These are phyloP conservation scores for Danio tinwini DNA, from an alignment of 2,797 vertebrate genomes.

Conservation along the genomic window DNA sequence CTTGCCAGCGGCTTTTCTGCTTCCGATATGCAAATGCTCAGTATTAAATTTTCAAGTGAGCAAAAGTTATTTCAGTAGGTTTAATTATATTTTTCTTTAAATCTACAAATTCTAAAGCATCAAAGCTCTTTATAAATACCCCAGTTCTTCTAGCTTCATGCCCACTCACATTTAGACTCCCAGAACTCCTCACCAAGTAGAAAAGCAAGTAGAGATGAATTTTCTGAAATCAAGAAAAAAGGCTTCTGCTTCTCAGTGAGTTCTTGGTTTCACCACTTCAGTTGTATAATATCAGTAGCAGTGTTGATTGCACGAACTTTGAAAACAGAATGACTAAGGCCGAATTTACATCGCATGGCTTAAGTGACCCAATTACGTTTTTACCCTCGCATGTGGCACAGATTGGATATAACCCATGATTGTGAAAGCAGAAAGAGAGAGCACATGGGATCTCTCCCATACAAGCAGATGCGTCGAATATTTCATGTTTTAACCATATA, in stretches of 20 bases:
- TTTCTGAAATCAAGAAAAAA: not conserved
- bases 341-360: too few species aligned
- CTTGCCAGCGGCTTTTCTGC: conserved; percentile 2
- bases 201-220: not conserved
- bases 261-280: conserved; percentile 21
- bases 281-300: conserved; percentile 15
- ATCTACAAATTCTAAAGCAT: not conserved
- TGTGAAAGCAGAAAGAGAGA: too few species aligned
- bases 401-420: too few species aligned
- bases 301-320: not conserved
- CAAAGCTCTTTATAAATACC: conserved; percentile 20
- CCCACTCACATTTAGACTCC: conserved; percentile 22
- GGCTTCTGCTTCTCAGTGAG: conserved; percentile 8
- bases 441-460: too few species aligned
- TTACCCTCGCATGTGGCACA: too few species aligned
- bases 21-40: conserved; percentile 19
- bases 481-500: too few species aligned
- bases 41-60: conserved; percentile 12
- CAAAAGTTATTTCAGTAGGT: conserved; percentile 14
- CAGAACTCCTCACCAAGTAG: not conserved
- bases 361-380: too few species aligned
- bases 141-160: not conserved
- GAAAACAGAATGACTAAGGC: not conserved
- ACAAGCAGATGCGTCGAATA: too few species aligned
- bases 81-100: not conserved